A percentile compares a stretch with the other conserved stretches of the same genome.
These are phyloP conservation scores for Pararge aegeria DNA, from an alignment of 1,140 invertebrate species.

Conservation along the genomic window DNA sequence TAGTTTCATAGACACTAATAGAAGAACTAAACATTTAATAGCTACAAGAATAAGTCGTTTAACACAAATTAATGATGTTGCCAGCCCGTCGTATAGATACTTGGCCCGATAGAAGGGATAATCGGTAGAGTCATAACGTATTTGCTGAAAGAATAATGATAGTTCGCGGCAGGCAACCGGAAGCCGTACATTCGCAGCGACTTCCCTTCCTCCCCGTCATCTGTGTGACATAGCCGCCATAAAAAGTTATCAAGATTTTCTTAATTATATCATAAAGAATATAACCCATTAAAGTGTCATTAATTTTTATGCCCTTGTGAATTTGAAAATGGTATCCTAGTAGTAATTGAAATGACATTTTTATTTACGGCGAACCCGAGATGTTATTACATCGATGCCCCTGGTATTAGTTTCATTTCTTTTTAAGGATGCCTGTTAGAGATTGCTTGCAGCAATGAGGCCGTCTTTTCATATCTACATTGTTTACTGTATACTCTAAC, in stretches of 20 bases:
- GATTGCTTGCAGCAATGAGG: no score
- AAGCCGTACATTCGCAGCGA: slow-evolving; percentile 61
- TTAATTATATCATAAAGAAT: slow-evolving; percentile 27
- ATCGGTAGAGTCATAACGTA: slow-evolving; percentile 70
- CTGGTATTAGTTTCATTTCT: no score
- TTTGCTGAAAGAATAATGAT: slow-evolving; percentile 76
- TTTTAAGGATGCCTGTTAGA: no score
- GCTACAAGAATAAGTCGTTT: slow-evolving; percentile 7
- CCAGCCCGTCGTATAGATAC: slow-evolving; percentile 19
- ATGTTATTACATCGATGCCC: background rate
- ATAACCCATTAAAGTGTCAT: slow-evolving; percentile 21
- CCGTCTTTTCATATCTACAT: no score
- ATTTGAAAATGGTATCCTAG: background rate
- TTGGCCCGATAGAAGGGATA: slow-evolving; percentile 37
- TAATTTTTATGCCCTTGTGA: slow-evolving; percentile 4
- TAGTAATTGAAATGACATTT: background rate
- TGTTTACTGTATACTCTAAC: no score
- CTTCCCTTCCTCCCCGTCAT: slow-evolving; percentile 58
- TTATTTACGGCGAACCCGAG: background rate
- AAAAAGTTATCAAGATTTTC: slow-evolving; percentile 24
- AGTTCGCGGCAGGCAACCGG: slow-evolving; percentile 54
- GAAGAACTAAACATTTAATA: background rate
- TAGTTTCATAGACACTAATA: background rate
- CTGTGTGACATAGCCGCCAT: slow-evolving; percentile 36
- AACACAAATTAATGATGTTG: slow-evolving; percentile 18